These are phyloP conservation scores for Clarias batrachus DNA, from an alignment of 2,113 vertebrate genomes.

Conservation along the genomic window DNA sequence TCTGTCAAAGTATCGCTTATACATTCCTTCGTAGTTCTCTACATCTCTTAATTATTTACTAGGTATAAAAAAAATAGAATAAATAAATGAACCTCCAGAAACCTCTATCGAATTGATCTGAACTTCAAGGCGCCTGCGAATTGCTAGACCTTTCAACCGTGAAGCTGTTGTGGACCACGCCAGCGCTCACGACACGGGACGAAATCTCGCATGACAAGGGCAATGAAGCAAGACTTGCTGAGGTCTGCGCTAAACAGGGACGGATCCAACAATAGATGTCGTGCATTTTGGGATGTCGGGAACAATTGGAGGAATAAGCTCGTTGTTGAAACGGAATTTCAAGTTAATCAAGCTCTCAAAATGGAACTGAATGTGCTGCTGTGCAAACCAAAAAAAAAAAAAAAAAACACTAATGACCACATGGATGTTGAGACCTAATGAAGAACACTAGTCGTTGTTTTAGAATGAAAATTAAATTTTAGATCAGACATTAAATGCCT, in stretches of 20 bases:
- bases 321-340: constrained; percentile 27
- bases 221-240: constrained; percentile 18
- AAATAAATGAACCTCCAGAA: background rate
- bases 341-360: constrained; percentile 38
- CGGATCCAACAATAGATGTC: constrained; percentile 11
- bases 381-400: background rate
- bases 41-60: background rate
- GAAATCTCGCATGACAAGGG: constrained; percentile 48
- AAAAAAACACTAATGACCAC: background rate
- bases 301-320: constrained; percentile 31
- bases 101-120: background rate
- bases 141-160: constrained; percentile 2
- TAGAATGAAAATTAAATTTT: constrained; percentile 23
- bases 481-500: background rate
- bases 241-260: constrained; percentile 27
- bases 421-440: constrained; percentile 9
- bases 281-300: constrained; percentile 1
- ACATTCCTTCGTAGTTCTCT: background rate
- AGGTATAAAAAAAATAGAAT: background rate
- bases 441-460: constrained; percentile 1
- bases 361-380: constrained; percentile 3
- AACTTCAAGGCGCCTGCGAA: background rate
- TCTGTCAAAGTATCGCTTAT: background rate
- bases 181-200: constrained; percentile 34
- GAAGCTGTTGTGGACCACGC: constrained; percentile 20